Conservation (phyloP, 2,797 vertebrate species). For the Petrocephalus sullivani region DNA sequence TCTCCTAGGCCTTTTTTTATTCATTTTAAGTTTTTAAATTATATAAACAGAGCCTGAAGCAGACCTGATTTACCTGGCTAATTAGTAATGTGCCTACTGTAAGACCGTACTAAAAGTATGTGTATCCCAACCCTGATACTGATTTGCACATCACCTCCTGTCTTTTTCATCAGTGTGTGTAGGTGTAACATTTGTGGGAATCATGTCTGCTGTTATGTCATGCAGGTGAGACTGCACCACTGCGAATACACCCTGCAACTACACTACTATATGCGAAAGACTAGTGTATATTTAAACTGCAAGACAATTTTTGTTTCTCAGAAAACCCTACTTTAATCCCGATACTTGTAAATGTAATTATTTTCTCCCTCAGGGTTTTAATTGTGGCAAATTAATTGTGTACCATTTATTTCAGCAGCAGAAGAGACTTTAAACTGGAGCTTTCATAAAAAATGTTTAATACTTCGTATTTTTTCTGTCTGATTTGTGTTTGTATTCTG, state of each 20-base stretch:
- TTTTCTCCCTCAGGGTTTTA: not conserved
- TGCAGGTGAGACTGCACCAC: constrained; percentile 26
- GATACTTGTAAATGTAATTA: not conserved
- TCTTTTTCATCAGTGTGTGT: constrained; percentile 27
- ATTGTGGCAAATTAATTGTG: not conserved
- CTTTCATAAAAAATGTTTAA: not conserved
- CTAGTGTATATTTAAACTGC: constrained; percentile 20
- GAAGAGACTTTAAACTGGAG: not conserved
- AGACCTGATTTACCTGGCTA: not conserved
- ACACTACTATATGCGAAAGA: constrained; percentile 23
- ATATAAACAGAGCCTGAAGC: not conserved
- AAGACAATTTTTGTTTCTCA: not conserved
- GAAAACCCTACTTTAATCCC: not conserved
- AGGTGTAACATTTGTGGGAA: constrained; percentile 35
- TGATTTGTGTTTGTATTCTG: not conserved
- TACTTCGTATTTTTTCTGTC: not conserved
- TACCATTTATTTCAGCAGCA: not conserved
- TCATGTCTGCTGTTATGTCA: constrained; percentile 31
- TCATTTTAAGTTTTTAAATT: not conserved
- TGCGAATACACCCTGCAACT: constrained; percentile 26
- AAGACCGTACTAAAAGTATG: not conserved
- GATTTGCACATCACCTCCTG: not conserved
- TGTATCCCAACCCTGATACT: not conserved
- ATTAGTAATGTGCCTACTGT: not conserved
- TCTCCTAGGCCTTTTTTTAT: not conserved